Evolutionary conservation across 2,113 vertebrate species (phyloP).

Genomic region (Setophaga petechia): DNA sequence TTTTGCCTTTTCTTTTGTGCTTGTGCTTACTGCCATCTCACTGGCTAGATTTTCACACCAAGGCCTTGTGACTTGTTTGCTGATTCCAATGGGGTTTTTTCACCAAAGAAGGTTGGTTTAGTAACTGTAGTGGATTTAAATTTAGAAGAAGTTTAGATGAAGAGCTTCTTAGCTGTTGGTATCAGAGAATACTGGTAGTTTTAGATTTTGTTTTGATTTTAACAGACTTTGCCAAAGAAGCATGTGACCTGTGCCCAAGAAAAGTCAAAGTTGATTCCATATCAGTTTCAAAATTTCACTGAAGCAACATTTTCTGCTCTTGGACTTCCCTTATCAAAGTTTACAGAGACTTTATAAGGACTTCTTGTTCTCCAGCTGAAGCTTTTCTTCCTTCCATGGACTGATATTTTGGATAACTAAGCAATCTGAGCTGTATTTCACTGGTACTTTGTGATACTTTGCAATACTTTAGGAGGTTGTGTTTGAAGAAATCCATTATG

Average conservation of each 20-base stretch:
- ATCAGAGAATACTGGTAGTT: conserved; percentile 21
- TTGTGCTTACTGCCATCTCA: conserved; percentile 58
- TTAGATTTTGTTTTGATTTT: conserved; percentile 17
- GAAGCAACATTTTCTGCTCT: not conserved
- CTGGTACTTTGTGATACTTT: not conserved
- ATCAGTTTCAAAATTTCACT: not conserved
- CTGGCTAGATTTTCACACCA: conserved; percentile 83
- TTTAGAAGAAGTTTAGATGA: conserved; percentile 44
- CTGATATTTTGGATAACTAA: not conserved
- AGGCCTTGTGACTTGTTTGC: conserved; percentile 91
- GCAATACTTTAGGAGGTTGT: not conserved
- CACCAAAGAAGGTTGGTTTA: conserved; percentile 89
- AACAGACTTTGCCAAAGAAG: not conserved
- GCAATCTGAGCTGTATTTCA: not conserved
- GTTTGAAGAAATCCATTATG: not conserved
- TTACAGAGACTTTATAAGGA: not conserved
- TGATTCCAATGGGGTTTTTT: conserved; percentile 92
- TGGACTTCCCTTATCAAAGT: not conserved
- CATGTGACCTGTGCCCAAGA: not conserved
- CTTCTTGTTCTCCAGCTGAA: not conserved
- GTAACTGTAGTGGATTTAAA: conserved; percentile 21
- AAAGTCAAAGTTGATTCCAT: not conserved
- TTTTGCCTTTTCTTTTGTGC: conserved; percentile 39
- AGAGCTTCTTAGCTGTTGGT: conserved; percentile 27
- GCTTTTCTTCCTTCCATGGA: not conserved